Evolutionary conservation across 2,797 vertebrate species (phyloP).

Genomic region (Chiloscyllium punctatum): DNA sequence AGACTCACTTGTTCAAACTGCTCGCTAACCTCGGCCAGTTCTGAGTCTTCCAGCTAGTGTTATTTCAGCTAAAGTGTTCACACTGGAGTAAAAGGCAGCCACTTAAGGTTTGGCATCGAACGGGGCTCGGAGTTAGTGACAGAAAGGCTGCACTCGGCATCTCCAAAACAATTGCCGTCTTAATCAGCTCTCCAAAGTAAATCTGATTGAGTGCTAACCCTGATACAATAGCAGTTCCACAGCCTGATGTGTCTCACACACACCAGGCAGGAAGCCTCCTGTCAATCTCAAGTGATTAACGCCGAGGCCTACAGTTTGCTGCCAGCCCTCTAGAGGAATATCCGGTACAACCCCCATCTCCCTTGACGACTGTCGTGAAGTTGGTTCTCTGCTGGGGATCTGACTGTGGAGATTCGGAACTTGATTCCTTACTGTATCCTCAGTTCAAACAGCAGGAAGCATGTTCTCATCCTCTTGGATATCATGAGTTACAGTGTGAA

Average conservation of each 20-base stretch:
- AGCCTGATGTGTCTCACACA: background rate
- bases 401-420: background rate
- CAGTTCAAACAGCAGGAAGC: background rate
- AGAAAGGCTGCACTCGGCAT: background rate
- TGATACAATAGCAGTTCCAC: background rate
- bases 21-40: background rate
- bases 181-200: too few species aligned
- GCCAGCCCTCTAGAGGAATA: too few species aligned
- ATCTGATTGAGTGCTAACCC: background rate
- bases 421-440: background rate
- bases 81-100: background rate
- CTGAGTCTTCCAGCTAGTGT: background rate
- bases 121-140: too few species aligned
- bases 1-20: constrained; percentile 26
- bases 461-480: background rate
- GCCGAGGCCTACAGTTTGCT: background rate
- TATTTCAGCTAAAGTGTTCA: background rate
- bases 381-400: background rate
- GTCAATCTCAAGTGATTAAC: background rate
- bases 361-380: background rate
- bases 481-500: background rate
- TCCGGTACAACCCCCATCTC: background rate
- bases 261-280: background rate
- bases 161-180: background rate
- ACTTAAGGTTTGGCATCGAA: background rate